phyloP scores from a whole-genome alignment of 2,797 vertebrate genomes.

The Myripristis murdjan region DNA sequence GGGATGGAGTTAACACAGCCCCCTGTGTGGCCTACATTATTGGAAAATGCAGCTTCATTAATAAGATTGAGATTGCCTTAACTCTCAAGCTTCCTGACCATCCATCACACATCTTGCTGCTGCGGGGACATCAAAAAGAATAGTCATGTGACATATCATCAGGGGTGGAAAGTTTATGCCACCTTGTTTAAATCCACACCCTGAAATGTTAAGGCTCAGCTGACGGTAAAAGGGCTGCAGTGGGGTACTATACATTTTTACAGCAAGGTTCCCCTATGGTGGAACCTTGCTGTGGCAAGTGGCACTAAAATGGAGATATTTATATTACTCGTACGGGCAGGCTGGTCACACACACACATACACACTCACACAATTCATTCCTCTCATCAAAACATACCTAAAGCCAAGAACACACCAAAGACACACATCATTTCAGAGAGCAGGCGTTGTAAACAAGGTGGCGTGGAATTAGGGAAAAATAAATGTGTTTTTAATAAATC shows the following conservation, averaged over 20 bases:
- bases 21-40: too few relatives aligned
- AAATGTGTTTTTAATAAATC: constrained; percentile 14
- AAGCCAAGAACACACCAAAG: background rate
- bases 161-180: too few relatives aligned
- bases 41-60: too few relatives aligned
- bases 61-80: background rate
- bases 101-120: background rate
- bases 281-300: background rate
- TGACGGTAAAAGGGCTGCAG: too few relatives aligned
- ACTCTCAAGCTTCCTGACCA: background rate
- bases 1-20: too few relatives aligned
- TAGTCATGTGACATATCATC: too few relatives aligned
- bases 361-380: too few relatives aligned
- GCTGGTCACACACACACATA: background rate
- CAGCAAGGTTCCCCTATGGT: too few relatives aligned
- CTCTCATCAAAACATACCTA: background rate
- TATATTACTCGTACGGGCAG: constrained; percentile 40
- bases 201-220: too few relatives aligned
- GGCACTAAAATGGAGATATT: constrained; percentile 31
- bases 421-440: background rate
- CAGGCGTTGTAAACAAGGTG: background rate
- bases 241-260: too few relatives aligned
- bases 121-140: background rate
- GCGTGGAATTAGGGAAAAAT: background rate
- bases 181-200: too few relatives aligned